Percentiles rank a stretch among this genome's conserved stretches.
Evolutionary conservation across 2,113 vertebrate genomes (phyloP).

Genomic region (Manacus vitellinus): DNA sequence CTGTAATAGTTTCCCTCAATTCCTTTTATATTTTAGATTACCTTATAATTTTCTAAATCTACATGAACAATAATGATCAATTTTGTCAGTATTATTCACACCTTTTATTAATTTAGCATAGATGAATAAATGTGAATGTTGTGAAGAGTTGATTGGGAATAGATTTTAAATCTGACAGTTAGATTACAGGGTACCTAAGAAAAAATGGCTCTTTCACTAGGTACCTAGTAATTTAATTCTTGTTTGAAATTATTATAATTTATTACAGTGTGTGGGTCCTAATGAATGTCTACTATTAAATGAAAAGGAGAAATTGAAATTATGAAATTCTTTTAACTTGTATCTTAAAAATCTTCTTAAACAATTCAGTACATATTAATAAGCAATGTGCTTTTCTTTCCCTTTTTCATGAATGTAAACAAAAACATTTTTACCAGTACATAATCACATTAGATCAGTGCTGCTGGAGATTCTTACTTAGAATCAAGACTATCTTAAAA

Average conservation of each 20-base stretch:
- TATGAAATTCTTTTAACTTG: constrained; percentile 85
- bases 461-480: constrained; percentile 39
- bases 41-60: constrained; percentile 98
- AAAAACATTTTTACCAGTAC: constrained; percentile 66
- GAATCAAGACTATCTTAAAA: constrained; percentile 39
- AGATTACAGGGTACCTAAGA: constrained; percentile 95
- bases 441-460: constrained; percentile 25
- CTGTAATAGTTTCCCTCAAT: constrained; percentile 88
- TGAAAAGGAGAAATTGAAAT: constrained; percentile 96
- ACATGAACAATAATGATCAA: constrained; percentile 92
- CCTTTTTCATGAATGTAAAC: constrained; percentile 65
- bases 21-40: constrained; percentile 88
- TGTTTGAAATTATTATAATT: constrained; percentile 98
- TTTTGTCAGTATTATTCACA: constrained; percentile 90
- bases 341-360: constrained; percentile 82
- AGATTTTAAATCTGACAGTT: constrained; percentile 97
- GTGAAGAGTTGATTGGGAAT: constrained; percentile 94
- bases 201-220: constrained; percentile 89
- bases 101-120: constrained; percentile 98
- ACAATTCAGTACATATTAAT: constrained; percentile 79
- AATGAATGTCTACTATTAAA: constrained; percentile 98
- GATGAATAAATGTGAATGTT: constrained; percentile 99
- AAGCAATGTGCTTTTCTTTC: constrained; percentile 69
- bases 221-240: constrained; percentile 99
- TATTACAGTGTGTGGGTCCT: constrained; percentile 95